These are phyloP conservation scores for Platypus cylindrus DNA, from an alignment of 2,888 invertebrate genomes.

Conservation along the genomic window DNA sequence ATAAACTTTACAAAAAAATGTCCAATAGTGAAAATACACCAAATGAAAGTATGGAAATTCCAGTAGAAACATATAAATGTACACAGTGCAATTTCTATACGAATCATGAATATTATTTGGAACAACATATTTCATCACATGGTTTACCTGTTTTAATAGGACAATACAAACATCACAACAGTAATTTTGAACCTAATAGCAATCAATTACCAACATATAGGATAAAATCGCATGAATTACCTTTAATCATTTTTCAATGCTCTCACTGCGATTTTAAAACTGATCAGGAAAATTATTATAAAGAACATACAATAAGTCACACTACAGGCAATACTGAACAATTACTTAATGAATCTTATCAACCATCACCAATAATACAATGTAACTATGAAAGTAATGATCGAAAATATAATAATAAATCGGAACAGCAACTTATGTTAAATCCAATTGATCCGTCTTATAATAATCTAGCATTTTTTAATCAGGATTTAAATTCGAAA, in stretches of 20 bases:
- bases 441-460: slow-evolving; percentile 4
- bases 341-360: too few relatives aligned
- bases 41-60: slow-evolving; percentile 8
- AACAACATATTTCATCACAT: slow-evolving; percentile 13
- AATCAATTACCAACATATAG: slow-evolving; percentile 5
- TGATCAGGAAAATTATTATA: slow-evolving; percentile 10
- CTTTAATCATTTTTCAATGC: slow-evolving; percentile 7
- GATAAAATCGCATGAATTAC: slow-evolving; percentile 5
- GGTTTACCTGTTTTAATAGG: slow-evolving; percentile 12
- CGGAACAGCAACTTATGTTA: slow-evolving; percentile 4
- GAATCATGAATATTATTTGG: slow-evolving; percentile 15
- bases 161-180: slow-evolving; percentile 10
- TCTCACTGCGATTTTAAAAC: slow-evolving; percentile 11
- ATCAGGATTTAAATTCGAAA: slow-evolving; percentile 3
- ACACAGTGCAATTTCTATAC: slow-evolving; percentile 15
- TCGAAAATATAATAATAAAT: slow-evolving; percentile 6
- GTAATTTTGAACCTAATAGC: slow-evolving; percentile 4
- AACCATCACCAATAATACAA: slow-evolving; percentile 2
- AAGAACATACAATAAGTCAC: slow-evolving; percentile 9
- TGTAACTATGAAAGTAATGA: slow-evolving; percentile 7
- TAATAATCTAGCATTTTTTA: slow-evolving; percentile 5
- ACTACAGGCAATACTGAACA: too few relatives aligned
- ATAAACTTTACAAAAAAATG: slow-evolving; percentile 10
- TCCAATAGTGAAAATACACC: slow-evolving; percentile 10
- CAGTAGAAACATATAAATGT: slow-evolving; percentile 14